A percentile compares a stretch with the other conserved stretches of the same genome.
phyloP scores from a whole-genome alignment of 2,888 invertebrate species.

The Oligia latruncula region DNA sequence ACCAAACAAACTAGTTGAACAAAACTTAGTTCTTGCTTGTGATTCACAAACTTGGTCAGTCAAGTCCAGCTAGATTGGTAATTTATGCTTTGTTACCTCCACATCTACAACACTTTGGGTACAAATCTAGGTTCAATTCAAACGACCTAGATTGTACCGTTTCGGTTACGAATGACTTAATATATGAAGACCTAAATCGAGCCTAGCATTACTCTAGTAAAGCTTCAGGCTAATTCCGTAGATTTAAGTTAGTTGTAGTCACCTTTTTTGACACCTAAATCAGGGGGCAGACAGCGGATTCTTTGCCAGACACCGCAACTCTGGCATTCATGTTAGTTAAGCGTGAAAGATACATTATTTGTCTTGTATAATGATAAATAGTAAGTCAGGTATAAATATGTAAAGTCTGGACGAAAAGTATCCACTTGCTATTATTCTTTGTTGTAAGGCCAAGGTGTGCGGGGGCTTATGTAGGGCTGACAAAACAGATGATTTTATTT shows the following conservation, averaged over 20 bases:
- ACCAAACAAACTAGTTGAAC: constrained; percentile 41
- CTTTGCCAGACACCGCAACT: neutral
- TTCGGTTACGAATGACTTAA: neutral
- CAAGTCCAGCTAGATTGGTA: constrained; percentile 43
- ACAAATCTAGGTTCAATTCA: constrained; percentile 1
- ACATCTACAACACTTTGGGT: constrained; percentile 15
- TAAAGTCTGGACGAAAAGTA: neutral
- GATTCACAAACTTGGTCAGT: constrained; percentile 41
- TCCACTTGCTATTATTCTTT: constrained; percentile 33
- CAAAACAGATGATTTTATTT: constrained; percentile 24
- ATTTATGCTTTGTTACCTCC: constrained; percentile 50
- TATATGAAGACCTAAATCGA: neutral
- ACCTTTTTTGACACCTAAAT: too few relatives aligned
- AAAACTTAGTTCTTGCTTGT: constrained; percentile 40
- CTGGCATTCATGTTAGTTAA: neutral
- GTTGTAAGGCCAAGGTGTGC: constrained; percentile 28
- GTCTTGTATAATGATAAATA: constrained; percentile 3
- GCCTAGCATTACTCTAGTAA: too few relatives aligned
- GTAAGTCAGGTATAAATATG: neutral
- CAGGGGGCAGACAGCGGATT: neutral
- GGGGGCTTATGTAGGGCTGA: constrained; percentile 42
- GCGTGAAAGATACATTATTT: neutral
- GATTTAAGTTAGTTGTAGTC: neutral
- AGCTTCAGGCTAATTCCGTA: too few relatives aligned
- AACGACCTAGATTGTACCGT: neutral